These are phyloP conservation scores for Colletes collaris DNA, from an alignment of 2,888 invertebrate species.

Conservation along the genomic window DNA sequence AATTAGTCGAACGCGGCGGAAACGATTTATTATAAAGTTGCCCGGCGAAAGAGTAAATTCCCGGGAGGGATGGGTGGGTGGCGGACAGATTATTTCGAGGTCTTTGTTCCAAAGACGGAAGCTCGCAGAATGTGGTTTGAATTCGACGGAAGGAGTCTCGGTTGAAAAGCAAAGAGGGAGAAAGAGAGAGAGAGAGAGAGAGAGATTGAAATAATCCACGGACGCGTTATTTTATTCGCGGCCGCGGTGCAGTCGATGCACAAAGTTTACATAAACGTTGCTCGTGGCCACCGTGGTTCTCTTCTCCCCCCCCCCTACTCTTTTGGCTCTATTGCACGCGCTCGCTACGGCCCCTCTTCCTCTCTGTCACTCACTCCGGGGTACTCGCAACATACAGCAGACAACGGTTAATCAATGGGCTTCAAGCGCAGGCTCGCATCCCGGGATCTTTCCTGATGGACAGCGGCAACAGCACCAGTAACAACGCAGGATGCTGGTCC, in stretches of 20 bases:
- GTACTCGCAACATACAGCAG: constrained; percentile 72
- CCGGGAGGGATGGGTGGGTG: too few species aligned
- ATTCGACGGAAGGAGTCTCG: constrained; percentile 13
- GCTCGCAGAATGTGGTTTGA: constrained; percentile 7
- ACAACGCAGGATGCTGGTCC: constrained; percentile 43
- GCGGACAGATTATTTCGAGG: too few species aligned
- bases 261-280: constrained; percentile 79
- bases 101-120: too few species aligned
- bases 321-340: neutral
- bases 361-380: constrained; percentile 43
- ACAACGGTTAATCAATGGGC: constrained; percentile 82
- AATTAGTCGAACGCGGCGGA: too few species aligned
- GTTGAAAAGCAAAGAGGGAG: constrained; percentile 1
- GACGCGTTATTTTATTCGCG: constrained; percentile 68
- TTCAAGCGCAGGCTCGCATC: constrained; percentile 79
- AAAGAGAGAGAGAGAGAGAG: constrained; percentile 12
- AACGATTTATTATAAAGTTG: too few species aligned
- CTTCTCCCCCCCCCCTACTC: neutral
- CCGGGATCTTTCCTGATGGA: constrained; percentile 80
- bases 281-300: constrained; percentile 60
- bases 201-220: constrained; percentile 59
- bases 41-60: too few species aligned
- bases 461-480: constrained; percentile 74
- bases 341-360: constrained; percentile 13
- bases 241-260: constrained; percentile 71